phyloP scores from a whole-genome alignment of 92 coral and sea anemone genomes.

The Nematostella vectensis region DNA sequence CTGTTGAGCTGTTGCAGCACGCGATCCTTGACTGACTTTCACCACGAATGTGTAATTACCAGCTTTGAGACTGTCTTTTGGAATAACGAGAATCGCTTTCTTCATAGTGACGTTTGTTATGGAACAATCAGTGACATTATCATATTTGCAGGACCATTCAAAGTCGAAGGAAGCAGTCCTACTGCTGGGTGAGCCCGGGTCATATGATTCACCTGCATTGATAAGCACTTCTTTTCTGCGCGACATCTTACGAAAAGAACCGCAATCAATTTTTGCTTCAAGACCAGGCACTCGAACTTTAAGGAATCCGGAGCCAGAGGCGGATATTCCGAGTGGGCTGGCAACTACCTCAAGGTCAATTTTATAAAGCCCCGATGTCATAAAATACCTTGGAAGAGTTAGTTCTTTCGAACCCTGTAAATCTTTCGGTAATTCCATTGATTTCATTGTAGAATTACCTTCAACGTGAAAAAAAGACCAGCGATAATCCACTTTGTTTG shows the following conservation, averaged over 20 bases:
- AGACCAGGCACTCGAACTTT: constrained; percentile 45
- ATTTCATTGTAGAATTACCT: constrained; percentile 1
- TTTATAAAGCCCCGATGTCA: constrained; percentile 61
- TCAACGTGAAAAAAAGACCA: constrained; percentile 32
- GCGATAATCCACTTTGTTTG: constrained; percentile 11
- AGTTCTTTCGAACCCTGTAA: constrained; percentile 20
- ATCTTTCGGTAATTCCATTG: constrained; percentile 4
- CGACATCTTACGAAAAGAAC: constrained; percentile 56
- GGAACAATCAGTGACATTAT: neutral
- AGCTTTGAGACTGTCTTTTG: constrained; percentile 29
- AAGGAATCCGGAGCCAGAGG: constrained; percentile 45
- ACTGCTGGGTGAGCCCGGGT: constrained; percentile 36
- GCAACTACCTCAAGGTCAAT: constrained; percentile 35
- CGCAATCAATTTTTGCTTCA: constrained; percentile 66
- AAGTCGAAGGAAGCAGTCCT: constrained; percentile 17
- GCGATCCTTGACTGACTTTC: constrained; percentile 27
- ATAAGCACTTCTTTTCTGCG: constrained; percentile 35
- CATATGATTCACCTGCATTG: constrained; percentile 57
- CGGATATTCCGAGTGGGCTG: constrained; percentile 34
- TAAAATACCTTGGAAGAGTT: constrained; percentile 38
- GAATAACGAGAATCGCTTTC: constrained; percentile 34
- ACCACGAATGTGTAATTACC: constrained; percentile 45
- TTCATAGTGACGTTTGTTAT: constrained; percentile 6
- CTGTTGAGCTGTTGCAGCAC: constrained; percentile 50
- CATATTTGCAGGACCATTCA: constrained; percentile 61